Conservation (phyloP, 2,888 invertebrate species). For the Cheilosia vulpina region DNA sequence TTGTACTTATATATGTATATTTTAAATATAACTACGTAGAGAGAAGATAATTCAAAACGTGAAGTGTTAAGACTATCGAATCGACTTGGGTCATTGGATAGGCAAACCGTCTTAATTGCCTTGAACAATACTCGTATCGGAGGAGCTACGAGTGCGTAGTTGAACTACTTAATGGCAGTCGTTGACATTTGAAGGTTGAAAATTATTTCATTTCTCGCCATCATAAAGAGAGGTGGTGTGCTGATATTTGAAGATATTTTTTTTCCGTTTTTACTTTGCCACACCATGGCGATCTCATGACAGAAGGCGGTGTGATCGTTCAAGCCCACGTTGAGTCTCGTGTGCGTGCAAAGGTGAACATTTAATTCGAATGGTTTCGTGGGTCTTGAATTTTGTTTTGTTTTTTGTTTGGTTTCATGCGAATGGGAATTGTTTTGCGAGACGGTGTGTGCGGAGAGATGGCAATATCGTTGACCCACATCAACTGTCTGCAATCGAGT, state of each 20-base stretch:
- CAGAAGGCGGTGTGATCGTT: constrained; percentile 68
- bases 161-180: constrained; percentile 68
- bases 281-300: constrained; percentile 35
- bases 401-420: constrained; percentile 33
- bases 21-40: not conserved
- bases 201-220: constrained; percentile 46
- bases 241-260: not conserved
- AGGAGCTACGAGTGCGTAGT: constrained; percentile 32
- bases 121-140: constrained; percentile 11
- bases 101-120: constrained; percentile 55
- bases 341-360: constrained; percentile 63
- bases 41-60: constrained; percentile 16
- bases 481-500: constrained; percentile 68
- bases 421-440: constrained; percentile 56
- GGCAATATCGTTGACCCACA: constrained; percentile 64
- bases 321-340: constrained; percentile 55
- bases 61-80: constrained; percentile 8
- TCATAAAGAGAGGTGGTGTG: constrained; percentile 4
- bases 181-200: constrained; percentile 72
- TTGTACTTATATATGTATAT: not conserved
- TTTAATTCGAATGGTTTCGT: constrained; percentile 32
- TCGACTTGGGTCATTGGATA: constrained; percentile 59
- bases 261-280: constrained; percentile 1
- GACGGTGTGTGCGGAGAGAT: not conserved
- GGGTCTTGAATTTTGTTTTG: not conserved